Percentiles rank a stretch among this genome's conserved stretches.
Conservation (phyloP, 1,140 invertebrate genomes). For the Calliopsis andreniformis region DNA sequence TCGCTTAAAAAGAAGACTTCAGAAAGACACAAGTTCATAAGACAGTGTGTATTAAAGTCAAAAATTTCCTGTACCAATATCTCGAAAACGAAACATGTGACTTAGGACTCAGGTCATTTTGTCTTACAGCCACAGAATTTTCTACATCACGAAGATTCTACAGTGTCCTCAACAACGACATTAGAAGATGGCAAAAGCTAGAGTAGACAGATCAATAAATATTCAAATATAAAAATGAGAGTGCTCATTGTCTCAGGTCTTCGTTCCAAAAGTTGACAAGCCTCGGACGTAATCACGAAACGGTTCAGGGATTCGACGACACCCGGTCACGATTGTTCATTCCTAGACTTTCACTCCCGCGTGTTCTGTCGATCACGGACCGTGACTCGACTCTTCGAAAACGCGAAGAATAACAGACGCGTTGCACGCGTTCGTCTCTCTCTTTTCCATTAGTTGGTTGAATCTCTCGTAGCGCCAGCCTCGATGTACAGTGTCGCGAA, state of each 20-base stretch:
- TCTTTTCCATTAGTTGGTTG: constrained; percentile 66
- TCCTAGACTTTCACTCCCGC: constrained; percentile 69
- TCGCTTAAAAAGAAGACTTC: too few species aligned
- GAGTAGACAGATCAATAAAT: too few species aligned
- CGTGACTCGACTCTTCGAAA: constrained; percentile 70
- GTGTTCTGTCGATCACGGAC: constrained; percentile 63
- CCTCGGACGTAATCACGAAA: constrained; percentile 50
- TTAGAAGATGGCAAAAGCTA: too few species aligned
- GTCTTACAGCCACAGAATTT: too few species aligned
- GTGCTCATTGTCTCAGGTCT: constrained; percentile 29
- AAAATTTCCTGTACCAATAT: too few species aligned
- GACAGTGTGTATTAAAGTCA: too few species aligned
- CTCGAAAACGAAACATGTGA: too few species aligned
- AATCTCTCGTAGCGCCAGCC: constrained; percentile 56
- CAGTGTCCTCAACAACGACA: too few species aligned
- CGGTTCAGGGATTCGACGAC: constrained; percentile 61
- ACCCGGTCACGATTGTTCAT: constrained; percentile 56
- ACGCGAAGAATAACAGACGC: constrained; percentile 51
- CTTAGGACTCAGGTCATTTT: too few species aligned
- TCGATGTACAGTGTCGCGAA: constrained; percentile 55
- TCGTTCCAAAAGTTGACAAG: constrained; percentile 33
- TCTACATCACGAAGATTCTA: too few species aligned
- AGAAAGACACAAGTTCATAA: too few species aligned
- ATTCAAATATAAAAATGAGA: too few species aligned
- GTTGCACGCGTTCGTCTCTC: constrained; percentile 61